Evolutionary conservation across 2,113 vertebrate genomes (phyloP).

Genomic region (Eptatretus burgeri): DNA sequence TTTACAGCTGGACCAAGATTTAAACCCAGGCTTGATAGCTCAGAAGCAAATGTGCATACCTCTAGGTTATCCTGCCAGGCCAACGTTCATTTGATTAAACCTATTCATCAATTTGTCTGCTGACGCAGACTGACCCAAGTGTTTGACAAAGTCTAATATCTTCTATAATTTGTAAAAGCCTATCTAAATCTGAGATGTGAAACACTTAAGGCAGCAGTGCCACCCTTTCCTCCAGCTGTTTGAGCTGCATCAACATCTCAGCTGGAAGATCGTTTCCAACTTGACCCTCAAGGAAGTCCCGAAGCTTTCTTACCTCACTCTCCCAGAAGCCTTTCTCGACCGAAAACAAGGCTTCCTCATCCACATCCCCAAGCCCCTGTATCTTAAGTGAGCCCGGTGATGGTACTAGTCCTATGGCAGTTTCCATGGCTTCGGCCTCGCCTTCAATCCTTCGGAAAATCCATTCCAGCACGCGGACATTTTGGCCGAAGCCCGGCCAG

Average conservation of each 20-base stretch:
- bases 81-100: too few relatives aligned
- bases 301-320: slow-evolving; percentile 29
- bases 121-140: too few relatives aligned
- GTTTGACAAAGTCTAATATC: too few relatives aligned
- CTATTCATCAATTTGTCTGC: too few relatives aligned
- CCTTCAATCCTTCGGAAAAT: slow-evolving; percentile 21
- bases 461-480: slow-evolving; percentile 13
- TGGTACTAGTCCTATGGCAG: slow-evolving; percentile 24
- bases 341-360: slow-evolving; percentile 21
- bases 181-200: too few relatives aligned
- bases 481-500: slow-evolving; percentile 21
- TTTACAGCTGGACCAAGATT: too few relatives aligned
- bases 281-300: slow-evolving; percentile 42
- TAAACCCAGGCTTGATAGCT: too few relatives aligned
- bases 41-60: too few relatives aligned
- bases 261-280: slow-evolving; percentile 39
- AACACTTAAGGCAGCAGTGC: too few relatives aligned
- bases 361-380: slow-evolving; percentile 16
- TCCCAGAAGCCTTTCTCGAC: slow-evolving; percentile 31
- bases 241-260: slow-evolving; percentile 34
- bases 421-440: slow-evolving; percentile 22
- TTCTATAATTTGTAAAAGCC: too few relatives aligned
- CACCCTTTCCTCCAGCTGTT: slow-evolving; percentile 30
- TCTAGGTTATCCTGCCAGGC: too few relatives aligned
- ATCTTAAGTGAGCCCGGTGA: slow-evolving; percentile 22